These are phyloP conservation scores for Scomber japonicus DNA, from an alignment of 2,113 vertebrate genomes.

Conservation along the genomic window DNA sequence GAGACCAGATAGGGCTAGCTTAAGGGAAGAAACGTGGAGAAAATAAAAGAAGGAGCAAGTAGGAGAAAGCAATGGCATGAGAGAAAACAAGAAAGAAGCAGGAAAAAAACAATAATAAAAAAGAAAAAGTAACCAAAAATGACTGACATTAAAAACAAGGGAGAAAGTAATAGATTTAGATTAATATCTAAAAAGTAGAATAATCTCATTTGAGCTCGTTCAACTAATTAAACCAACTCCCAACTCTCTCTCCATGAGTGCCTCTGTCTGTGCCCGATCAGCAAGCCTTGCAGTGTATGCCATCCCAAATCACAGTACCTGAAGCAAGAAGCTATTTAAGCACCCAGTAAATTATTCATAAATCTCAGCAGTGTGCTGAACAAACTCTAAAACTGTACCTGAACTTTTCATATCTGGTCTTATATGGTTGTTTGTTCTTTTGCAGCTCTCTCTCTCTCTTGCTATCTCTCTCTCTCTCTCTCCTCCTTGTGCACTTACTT, in stretches of 20 bases:
- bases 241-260: neutral
- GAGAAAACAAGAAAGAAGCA: neutral
- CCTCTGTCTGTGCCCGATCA: constrained; percentile 39
- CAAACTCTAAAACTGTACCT: constrained; percentile 64
- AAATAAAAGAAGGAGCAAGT: neutral
- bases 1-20: constrained; percentile 42
- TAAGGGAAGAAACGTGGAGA: constrained; percentile 34
- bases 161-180: neutral
- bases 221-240: constrained; percentile 40
- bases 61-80: neutral
- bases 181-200: constrained; percentile 8
- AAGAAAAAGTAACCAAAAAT: neutral
- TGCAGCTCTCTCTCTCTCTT: neutral
- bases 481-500: neutral
- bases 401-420: constrained; percentile 56
- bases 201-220: constrained; percentile 55
- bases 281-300: constrained; percentile 40
- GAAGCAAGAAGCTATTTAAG: constrained; percentile 68
- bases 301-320: constrained; percentile 58
- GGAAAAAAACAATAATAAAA: constrained; percentile 1
- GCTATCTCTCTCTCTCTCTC: too few relatives aligned
- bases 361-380: constrained; percentile 62
- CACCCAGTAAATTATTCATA: constrained; percentile 75
- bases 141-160: neutral
- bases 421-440: neutral